These are phyloP conservation scores for Archegozetes longisetosus DNA, from an alignment of 1,140 invertebrate genomes.

Conservation along the genomic window DNA sequence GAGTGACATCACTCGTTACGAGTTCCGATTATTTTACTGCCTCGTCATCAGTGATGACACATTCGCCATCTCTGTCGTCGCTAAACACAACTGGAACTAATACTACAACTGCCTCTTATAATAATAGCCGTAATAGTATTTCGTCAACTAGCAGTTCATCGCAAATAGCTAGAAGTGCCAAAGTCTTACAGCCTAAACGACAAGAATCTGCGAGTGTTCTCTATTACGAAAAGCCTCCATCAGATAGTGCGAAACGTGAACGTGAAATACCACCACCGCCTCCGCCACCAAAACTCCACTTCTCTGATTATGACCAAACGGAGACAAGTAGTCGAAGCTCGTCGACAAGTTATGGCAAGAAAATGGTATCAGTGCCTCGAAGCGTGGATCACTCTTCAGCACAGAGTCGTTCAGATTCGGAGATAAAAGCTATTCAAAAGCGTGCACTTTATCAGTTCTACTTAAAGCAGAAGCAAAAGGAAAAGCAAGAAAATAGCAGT, in stretches of 20 bases:
- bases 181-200: not conserved
- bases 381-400: not conserved
- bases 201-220: not conserved
- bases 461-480: constrained; percentile 14
- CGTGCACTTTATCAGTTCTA: constrained; percentile 69
- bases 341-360: not conserved
- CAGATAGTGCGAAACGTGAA: not conserved
- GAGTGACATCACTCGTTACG: not conserved
- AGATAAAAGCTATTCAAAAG: constrained; percentile 69
- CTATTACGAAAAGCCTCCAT: not conserved
- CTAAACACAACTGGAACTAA: not conserved
- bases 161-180: not conserved
- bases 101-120: not conserved
- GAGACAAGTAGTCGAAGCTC: no score
- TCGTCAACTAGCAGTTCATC: not conserved
- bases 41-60: not conserved
- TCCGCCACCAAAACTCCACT: not conserved
- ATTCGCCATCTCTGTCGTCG: constrained; percentile 8
- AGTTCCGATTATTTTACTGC: not conserved
- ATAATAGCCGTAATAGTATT: constrained; percentile 3
- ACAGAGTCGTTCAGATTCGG: constrained; percentile 49
- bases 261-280: no score
- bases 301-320: not conserved
- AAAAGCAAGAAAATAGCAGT: not conserved
- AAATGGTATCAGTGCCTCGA: not conserved